A percentile compares a stretch with the other conserved stretches of the same genome.
phyloP scores from a whole-genome alignment of 2,113 vertebrate species.

The Prionailurus bengalensis region DNA sequence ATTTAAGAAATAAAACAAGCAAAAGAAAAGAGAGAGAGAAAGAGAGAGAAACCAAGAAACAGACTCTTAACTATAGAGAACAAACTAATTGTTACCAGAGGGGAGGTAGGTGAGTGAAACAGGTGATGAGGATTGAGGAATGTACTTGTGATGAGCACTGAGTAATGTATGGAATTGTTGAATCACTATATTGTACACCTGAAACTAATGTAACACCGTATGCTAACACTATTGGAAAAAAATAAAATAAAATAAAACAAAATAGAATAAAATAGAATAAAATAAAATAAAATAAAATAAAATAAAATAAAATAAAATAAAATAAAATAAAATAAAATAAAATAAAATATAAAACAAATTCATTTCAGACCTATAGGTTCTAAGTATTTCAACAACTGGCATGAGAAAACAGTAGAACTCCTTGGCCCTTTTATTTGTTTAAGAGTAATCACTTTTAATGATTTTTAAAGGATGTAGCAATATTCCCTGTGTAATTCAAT shows the following conservation, averaged over 20 bases:
- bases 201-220: background rate
- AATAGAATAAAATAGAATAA: background rate
- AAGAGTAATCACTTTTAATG: constrained; percentile 35
- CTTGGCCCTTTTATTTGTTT: background rate
- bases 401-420: constrained; percentile 49
- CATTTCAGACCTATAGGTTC: constrained; percentile 50
- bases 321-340: background rate
- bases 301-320: background rate
- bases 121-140: background rate
- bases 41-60: background rate
- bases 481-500: constrained; percentile 61
- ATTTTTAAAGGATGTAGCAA: constrained; percentile 28
- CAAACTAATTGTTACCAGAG: background rate
- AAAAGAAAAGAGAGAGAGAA: background rate
- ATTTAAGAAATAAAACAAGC: background rate
- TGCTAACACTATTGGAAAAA: background rate
- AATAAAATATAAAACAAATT: constrained; percentile 34
- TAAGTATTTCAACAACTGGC: constrained; percentile 50
- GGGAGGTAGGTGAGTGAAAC: background rate
- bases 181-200: background rate
- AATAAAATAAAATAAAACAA: background rate
- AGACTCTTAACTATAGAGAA: background rate
- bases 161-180: background rate
- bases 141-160: background rate
- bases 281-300: background rate